Percentiles rank a stretch among this genome's conserved stretches.
These are phyloP conservation scores for Erpobdella octoculata DNA, from an alignment of 2,888 invertebrate species.

Conservation along the genomic window DNA sequence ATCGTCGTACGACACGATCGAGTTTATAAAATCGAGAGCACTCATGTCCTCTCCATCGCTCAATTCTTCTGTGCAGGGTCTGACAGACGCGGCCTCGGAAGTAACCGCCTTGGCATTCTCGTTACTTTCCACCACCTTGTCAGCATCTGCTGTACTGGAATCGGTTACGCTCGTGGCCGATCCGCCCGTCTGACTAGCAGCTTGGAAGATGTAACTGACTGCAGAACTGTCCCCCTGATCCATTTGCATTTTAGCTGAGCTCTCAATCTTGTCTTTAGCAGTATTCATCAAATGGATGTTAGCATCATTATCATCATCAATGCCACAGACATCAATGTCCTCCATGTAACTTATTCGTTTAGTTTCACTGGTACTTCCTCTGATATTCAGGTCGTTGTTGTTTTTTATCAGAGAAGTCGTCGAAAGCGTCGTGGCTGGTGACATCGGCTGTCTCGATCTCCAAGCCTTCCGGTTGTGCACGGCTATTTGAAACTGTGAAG, in stretches of 20 bases:
- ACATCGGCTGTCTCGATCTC: background rate
- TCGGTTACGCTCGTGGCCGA: no score
- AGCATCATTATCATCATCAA: background rate
- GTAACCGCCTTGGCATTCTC: background rate
- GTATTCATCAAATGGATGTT: background rate
- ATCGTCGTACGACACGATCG: background rate
- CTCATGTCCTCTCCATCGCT: background rate
- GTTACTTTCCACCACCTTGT: no score
- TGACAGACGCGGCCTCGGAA: background rate
- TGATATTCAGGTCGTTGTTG: conserved; percentile 5
- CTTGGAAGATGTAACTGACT: no score
- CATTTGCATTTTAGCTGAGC: background rate
- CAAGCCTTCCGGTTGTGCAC: background rate
- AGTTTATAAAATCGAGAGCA: conserved; percentile 7
- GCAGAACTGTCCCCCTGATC: background rate
- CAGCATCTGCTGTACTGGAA: no score
- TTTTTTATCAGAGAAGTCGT: background rate
- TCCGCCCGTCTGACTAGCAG: no score
- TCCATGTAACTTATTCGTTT: background rate
- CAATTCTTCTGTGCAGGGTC: background rate
- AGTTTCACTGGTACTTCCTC: background rate
- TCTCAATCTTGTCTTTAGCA: background rate
- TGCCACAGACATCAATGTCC: background rate
- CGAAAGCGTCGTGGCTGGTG: conserved; percentile 11
- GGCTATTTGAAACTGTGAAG: background rate